A percentile compares a stretch with the other conserved stretches of the same genome.
Conservation (phyloP, 2,888 invertebrate genomes). For the Aphodius granarius region DNA sequence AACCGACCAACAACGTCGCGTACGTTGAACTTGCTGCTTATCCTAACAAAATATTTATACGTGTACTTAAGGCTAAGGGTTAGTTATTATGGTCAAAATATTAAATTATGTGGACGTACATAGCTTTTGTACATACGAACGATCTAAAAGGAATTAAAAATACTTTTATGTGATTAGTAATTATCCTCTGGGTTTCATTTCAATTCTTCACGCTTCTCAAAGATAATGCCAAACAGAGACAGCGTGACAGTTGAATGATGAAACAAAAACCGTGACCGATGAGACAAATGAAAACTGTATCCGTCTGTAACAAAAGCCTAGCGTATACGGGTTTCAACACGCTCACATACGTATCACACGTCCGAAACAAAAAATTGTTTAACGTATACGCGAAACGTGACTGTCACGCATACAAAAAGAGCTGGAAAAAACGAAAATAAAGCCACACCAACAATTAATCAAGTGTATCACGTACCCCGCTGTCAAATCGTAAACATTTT, state of each 20-base stretch:
- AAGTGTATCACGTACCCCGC: background rate
- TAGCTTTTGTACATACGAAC: background rate
- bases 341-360: background rate
- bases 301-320: background rate
- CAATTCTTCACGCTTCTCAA: background rate
- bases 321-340: background rate
- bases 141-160: background rate
- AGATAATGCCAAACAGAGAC: background rate
- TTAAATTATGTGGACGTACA: background rate
- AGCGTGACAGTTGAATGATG: background rate
- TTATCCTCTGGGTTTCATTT: background rate
- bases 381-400: background rate
- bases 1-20: too few relatives aligned
- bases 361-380: background rate
- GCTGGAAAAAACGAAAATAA: background rate
- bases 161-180: too few relatives aligned
- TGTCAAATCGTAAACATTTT: background rate
- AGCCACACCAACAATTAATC: background rate
- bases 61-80: background rate
- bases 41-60: background rate
- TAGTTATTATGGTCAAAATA: background rate
- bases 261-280: background rate
- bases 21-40: background rate
- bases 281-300: background rate
- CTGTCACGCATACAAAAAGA: background rate